Evolutionary conservation across 2,888 invertebrate genomes (phyloP), one percentile per base, ranked within the genome.

Genomic region (Amphipyra berbera): DNA sequence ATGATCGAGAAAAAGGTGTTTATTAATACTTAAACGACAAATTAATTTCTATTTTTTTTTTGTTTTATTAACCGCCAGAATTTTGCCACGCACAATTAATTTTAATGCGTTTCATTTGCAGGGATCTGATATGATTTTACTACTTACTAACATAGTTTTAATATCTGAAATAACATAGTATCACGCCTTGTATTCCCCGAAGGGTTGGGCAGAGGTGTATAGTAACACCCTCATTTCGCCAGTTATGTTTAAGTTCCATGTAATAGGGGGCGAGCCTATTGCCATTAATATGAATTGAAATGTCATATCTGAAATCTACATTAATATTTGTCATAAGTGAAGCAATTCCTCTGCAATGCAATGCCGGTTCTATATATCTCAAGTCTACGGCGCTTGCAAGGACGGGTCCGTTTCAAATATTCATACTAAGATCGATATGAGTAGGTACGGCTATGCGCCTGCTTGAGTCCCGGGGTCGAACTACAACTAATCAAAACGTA

Each of bases 371-470:
- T 68, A 60, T 56, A 71, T 27, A 61, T 82, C 74, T 65, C 35
- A 82, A 76, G 74, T 88, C 88, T 89, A 76, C 80, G 80, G 68
- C 75, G 81, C 84, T 71, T 86, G 87, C 92, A 92, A 93, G 93
- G 92, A 90, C 92, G 90, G 86, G 77, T 68, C 71, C 81, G 68
- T 83, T 89, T 94, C 89, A 94, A 94, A 94, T 94, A 94, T 94
- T 94, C 93, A 94, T 94, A 87, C 84, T 76, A 64, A 89, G 90
- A 93, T 94, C 94, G 93, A 94, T 94, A 91, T 88, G 86, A 87
- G 85, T 85, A 81, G 81, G 80, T 83, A 82, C 80, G 76, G 76
- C 81, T 82, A 88, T 90, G 88, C 89, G 89, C 86, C 82, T 82
- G 84, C 86, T 82, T 82, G 83, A 81, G 78, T 66, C 85, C 81